Evolutionary conservation across 2,888 invertebrate genomes (phyloP).

Genomic region (Dolichomitus sp.): DNA sequence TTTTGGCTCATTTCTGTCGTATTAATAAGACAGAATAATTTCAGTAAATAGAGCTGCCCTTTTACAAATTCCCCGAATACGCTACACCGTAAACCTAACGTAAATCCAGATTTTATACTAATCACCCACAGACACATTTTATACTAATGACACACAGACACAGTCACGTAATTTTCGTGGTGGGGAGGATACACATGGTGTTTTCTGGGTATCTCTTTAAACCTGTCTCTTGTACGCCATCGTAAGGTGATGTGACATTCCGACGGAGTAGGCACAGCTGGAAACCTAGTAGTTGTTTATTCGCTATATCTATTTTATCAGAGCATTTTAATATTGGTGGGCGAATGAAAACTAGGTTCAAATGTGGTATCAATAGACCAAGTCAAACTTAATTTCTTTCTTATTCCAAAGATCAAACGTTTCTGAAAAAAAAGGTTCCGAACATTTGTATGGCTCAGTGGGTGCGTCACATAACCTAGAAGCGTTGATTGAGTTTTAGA

Average conservation of each 20-base stretch:
- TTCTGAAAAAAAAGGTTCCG: neutral
- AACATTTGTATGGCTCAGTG: neutral
- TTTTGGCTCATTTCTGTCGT: too few species aligned
- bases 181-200: slow-evolving; percentile 21
- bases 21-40: too few species aligned
- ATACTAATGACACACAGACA: slow-evolving; percentile 38
- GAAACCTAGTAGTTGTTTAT: neutral
- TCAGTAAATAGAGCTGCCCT: too few species aligned
- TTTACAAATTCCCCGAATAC: too few species aligned
- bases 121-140: slow-evolving; percentile 3
- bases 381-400: neutral
- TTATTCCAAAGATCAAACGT: neutral
- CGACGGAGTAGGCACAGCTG: neutral
- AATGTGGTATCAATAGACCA: neutral
- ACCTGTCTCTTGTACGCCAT: neutral
- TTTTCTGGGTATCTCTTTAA: slow-evolving; percentile 20
- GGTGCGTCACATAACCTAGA: neutral
- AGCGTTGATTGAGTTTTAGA: slow-evolving; percentile 25
- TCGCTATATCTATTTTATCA: neutral
- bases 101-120: slow-evolving; percentile 29
- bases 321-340: neutral
- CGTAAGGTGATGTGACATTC: neutral
- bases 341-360: neutral
- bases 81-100: slow-evolving; percentile 8
- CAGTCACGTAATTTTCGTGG: neutral